A percentile compares a stretch with the other conserved stretches of the same genome.
Conservation (phyloP, 2,113 vertebrate species). For the Hemichromis elongatus region DNA sequence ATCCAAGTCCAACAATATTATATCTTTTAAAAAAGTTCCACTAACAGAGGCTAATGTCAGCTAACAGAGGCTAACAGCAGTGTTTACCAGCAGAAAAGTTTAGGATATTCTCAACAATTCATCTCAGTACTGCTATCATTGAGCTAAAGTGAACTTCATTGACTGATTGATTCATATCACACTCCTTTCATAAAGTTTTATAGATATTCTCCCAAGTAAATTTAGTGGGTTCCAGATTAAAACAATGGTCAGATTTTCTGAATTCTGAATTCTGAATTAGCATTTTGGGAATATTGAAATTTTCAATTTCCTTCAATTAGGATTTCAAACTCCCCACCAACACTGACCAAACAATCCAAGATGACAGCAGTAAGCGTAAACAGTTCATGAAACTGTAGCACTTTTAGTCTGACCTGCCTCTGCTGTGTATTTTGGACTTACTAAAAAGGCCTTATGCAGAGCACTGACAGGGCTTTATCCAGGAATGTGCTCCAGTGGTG, state of each 20-base stretch:
- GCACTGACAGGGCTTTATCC: neutral
- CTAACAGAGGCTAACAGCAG: too few species aligned
- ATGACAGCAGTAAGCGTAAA: neutral
- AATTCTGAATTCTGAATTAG: too few species aligned
- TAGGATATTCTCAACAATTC: neutral
- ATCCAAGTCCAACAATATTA: neutral
- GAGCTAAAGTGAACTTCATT: neutral
- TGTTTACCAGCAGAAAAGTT: neutral
- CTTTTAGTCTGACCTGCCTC: neutral
- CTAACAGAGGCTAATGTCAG: neutral
- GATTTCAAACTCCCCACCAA: fast-evolving
- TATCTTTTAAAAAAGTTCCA: neutral
- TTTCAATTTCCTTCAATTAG: fast-evolving
- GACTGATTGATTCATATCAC: neutral
- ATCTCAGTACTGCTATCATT: neutral
- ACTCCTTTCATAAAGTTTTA: neutral
- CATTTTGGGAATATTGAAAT: neutral
- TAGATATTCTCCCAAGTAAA: neutral
- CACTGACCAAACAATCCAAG: neutral
- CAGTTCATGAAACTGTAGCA: neutral
- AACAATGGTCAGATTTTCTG: neutral
- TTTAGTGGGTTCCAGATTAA: neutral
- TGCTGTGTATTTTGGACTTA: neutral
- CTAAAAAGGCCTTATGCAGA: neutral
- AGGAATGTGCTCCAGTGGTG: too few species aligned